Base-by-base conservation (phyloP, 2,888 invertebrate species). In the Eucera pruinosa region DNA sequence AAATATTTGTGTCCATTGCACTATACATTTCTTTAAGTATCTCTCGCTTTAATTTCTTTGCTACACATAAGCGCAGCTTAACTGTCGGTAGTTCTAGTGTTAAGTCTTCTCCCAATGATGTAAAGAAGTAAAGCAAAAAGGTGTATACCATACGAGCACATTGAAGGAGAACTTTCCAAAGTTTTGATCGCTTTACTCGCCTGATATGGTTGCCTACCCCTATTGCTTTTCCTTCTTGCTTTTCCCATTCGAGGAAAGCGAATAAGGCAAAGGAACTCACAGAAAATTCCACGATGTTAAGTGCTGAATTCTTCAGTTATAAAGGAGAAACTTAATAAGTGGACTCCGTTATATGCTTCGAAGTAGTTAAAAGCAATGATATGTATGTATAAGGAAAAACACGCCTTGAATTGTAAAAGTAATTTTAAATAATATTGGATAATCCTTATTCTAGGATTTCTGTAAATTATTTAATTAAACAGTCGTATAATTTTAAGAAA, bases 271-370 rank as follows among this genome's bases (percentile, higher is more conserved):
- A 58, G 43, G 64, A 66, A 55, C 66, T 58, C 50, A 39, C 36
- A 54, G 67, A 47, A 70, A 71, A 67, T 64, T 69, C 58, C 54
- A 20, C 18, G 66, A 58, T 58, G 52, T 50, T 52, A 68, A 67
- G 57, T 52, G 41, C n/a, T 71, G 71, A 58, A 58, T 58, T 71
- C 50, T 58, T 52, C 36, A 23, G 57, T 43, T 43, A 58, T 43
- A 43, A 52, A 27, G 23, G 20, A 13, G 50, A 43, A 71, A 68
- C 50, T 67, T 67, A 58, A 58, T 71, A 58, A 71, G 43, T 27
- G 50, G 58, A 71, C 43, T 50, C 68, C 33, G 41, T 71, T 61
- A 33, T 39, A 23, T 54, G 47, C 47, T 39, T 54, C n/a, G 30
- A 2, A 7, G 39, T 30, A 65, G 20, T 52, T 58, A 25, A 58